phyloP scores from a whole-genome alignment of 2,888 invertebrate genomes.

The Antheraea yamamai region DNA sequence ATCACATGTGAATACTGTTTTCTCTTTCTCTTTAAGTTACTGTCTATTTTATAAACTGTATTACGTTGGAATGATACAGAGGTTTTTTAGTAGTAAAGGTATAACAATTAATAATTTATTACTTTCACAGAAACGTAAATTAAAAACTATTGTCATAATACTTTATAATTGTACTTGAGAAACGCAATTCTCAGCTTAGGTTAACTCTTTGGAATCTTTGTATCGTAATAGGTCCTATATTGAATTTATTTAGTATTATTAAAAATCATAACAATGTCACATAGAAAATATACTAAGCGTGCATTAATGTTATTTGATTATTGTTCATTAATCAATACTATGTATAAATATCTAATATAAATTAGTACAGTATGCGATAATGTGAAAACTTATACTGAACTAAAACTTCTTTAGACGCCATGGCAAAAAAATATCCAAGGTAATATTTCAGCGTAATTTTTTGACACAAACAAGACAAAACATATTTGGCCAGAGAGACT shows the following conservation, averaged over 20 bases:
- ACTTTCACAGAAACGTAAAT: conserved; percentile 28
- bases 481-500: too few species aligned
- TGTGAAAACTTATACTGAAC: too few species aligned
- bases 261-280: neutral
- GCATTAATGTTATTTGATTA: too few species aligned
- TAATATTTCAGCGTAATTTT: too few species aligned
- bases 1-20: conserved; percentile 44
- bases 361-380: too few species aligned
- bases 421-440: too few species aligned
- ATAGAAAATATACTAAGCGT: too few species aligned
- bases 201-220: conserved; percentile 8
- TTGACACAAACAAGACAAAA: too few species aligned
- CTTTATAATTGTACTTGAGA: conserved; percentile 8
- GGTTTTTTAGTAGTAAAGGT: neutral
- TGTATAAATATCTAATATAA: too few species aligned
- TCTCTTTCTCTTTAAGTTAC: conserved; percentile 3
- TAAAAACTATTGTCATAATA: neutral
- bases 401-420: too few species aligned
- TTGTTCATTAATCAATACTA: too few species aligned
- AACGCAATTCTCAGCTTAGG: neutral
- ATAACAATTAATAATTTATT: conserved; percentile 6
- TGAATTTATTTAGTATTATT: neutral
- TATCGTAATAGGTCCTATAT: conserved; percentile 7
- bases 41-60: neutral
- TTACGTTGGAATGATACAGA: neutral